These are phyloP conservation scores for Melanostoma mellinum DNA, from an alignment of 2,888 invertebrate genomes.

Conservation along the genomic window DNA sequence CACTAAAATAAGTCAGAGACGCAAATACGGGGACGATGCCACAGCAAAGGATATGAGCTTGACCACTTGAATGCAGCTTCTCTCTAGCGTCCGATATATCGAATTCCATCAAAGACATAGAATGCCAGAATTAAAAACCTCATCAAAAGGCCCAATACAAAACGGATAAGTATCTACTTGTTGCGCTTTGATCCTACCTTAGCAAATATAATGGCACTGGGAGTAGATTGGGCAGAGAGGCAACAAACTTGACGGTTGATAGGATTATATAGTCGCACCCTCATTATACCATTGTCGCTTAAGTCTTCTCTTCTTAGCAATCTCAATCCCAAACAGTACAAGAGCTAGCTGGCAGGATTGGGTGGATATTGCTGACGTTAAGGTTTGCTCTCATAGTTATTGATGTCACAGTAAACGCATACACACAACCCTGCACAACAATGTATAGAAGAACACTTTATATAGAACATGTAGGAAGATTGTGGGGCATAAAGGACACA, in stretches of 20 bases:
- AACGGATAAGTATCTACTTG: conserved; percentile 46
- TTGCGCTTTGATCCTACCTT: conserved; percentile 47
- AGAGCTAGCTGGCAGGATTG: too few relatives aligned
- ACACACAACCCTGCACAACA: background rate
- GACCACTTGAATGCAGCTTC: conserved; percentile 1
- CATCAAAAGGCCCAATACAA: conserved; percentile 45
- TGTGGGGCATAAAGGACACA: conserved; percentile 44
- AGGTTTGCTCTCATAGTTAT: background rate
- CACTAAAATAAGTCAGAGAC: background rate
- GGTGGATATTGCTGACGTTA: background rate
- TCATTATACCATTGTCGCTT: conserved; percentile 7
- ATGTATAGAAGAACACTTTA: background rate
- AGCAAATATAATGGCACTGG: conserved; percentile 9
- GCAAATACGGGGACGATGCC: background rate
- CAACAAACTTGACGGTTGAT: conserved; percentile 14
- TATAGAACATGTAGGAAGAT: background rate
- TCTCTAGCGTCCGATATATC: background rate
- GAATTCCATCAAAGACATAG: conserved; percentile 7
- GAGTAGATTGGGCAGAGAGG: background rate
- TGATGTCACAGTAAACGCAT: background rate
- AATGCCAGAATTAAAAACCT: conserved; percentile 42
- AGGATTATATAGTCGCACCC: background rate
- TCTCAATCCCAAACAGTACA: too few relatives aligned
- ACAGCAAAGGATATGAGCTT: background rate
- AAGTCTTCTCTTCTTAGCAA: background rate